A percentile compares a stretch with the other conserved stretches of the same genome.
phyloP scores from a whole-genome alignment of 2,113 vertebrate species.

The Donacobius atricapilla region DNA sequence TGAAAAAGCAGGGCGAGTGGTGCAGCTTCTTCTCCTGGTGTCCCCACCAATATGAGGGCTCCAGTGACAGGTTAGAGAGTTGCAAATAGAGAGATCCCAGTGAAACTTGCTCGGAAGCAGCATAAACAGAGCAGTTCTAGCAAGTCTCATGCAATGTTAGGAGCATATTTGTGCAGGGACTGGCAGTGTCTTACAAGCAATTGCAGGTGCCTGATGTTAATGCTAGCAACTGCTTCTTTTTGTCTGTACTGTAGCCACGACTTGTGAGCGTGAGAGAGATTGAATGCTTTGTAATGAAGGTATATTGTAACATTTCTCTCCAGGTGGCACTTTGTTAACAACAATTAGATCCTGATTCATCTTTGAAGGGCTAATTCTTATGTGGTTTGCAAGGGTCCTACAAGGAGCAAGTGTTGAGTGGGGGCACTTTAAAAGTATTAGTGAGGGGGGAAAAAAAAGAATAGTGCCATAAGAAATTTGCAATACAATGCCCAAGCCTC shows the following conservation, averaged over 20 bases:
- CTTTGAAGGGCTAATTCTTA: constrained; percentile 75
- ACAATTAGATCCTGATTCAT: constrained; percentile 75
- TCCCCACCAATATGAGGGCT: background rate
- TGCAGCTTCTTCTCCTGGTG: fast-evolving
- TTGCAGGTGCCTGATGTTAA: constrained; percentile 66
- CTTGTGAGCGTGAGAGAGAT: constrained; percentile 45
- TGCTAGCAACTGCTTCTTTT: constrained; percentile 34
- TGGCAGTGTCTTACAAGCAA: constrained; percentile 33
- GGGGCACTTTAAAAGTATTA: constrained; percentile 75
- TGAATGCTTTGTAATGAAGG: constrained; percentile 74
- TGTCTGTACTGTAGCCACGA: constrained; percentile 52
- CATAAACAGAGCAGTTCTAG: background rate
- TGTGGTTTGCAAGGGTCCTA: constrained; percentile 71
- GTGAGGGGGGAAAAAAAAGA: background rate
- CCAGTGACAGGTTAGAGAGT: background rate
- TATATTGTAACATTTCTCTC: constrained; percentile 76
- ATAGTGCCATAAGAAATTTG: constrained; percentile 73
- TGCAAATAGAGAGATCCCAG: background rate
- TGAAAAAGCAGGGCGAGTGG: background rate
- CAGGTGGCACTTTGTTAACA: constrained; percentile 76
- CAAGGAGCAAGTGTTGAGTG: constrained; percentile 73
- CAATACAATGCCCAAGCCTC: constrained; percentile 70
- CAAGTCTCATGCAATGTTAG: background rate
- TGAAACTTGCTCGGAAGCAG: background rate
- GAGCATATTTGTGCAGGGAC: constrained; percentile 25